phyloP scores from a whole-genome alignment of 23 tunicate genomes.

The Halocynthia aurantium region DNA sequence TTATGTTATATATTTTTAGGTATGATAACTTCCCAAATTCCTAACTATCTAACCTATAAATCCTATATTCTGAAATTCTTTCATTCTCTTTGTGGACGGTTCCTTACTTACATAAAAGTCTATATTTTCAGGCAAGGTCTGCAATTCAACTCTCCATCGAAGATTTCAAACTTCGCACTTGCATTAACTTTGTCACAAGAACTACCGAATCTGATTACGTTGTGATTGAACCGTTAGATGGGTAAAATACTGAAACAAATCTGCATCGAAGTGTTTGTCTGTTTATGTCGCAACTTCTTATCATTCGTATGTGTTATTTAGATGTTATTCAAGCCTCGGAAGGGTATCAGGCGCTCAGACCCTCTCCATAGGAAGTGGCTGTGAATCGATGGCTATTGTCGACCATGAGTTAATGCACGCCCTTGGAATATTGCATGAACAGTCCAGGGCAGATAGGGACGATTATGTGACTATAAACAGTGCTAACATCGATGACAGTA shows the following conservation, averaged over 20 bases:
- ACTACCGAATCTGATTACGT: background rate
- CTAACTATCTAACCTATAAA: no score
- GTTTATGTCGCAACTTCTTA: no score
- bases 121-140: no score
- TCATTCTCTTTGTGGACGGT: no score
- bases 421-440: constrained; percentile 85
- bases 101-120: no score
- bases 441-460: constrained; percentile 87
- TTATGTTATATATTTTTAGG: no score
- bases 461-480: constrained; percentile 56
- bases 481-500: constrained; percentile 58
- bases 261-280: background rate
- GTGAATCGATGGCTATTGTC: constrained; percentile 62
- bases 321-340: constrained; percentile 83
- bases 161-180: constrained; percentile 4
- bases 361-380: constrained; percentile 86
- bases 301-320: background rate
- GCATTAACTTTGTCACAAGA: background rate
- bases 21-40: no score
- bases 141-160: background rate
- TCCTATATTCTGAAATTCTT: no score
- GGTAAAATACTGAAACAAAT: background rate
- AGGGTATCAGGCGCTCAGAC: constrained; percentile 56
- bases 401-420: constrained; percentile 92
- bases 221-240: background rate